These are phyloP conservation scores for Amaurobius ferox DNA, from an alignment of 2,888 invertebrate species.

Conservation along the genomic window DNA sequence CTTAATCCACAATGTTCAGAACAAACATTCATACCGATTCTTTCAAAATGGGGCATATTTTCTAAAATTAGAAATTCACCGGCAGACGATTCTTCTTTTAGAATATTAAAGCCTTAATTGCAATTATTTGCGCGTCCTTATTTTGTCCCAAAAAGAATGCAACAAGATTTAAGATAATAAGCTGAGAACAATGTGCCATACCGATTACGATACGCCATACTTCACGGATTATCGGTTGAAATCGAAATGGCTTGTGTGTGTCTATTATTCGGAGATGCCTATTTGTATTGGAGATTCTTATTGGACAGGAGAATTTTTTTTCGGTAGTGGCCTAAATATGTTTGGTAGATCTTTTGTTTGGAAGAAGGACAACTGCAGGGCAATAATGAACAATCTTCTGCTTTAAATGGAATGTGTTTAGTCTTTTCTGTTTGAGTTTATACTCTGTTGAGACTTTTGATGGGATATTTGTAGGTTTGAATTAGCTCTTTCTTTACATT, in stretches of 20 bases:
- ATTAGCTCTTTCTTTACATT: no score
- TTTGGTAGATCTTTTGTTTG: not conserved
- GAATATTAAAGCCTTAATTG: constrained; percentile 56
- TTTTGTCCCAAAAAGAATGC: constrained; percentile 6
- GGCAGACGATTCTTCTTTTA: constrained; percentile 42
- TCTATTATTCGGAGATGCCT: not conserved
- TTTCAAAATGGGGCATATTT: not conserved
- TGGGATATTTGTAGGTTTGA: no score
- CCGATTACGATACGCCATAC: constrained; percentile 21
- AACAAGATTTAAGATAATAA: not conserved
- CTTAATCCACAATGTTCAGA: no score
- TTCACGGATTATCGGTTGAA: constrained; percentile 42
- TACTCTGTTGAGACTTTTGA: no score
- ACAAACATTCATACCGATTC: no score
- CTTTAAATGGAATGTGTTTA: no score
- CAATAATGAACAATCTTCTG: no score
- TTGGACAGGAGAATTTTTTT: not conserved
- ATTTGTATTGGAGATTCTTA: not conserved
- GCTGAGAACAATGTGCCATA: constrained; percentile 34
- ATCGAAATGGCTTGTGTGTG: constrained; percentile 39
- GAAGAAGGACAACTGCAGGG: not conserved
- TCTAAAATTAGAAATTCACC: not conserved
- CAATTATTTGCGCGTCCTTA: constrained; percentile 47
- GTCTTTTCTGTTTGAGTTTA: no score
- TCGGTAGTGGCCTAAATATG: not conserved